A percentile compares a stretch with the other conserved stretches of the same genome.
Evolutionary conservation across 2,888 invertebrate species (phyloP).

Genomic region (Coleophora deauratella): DNA sequence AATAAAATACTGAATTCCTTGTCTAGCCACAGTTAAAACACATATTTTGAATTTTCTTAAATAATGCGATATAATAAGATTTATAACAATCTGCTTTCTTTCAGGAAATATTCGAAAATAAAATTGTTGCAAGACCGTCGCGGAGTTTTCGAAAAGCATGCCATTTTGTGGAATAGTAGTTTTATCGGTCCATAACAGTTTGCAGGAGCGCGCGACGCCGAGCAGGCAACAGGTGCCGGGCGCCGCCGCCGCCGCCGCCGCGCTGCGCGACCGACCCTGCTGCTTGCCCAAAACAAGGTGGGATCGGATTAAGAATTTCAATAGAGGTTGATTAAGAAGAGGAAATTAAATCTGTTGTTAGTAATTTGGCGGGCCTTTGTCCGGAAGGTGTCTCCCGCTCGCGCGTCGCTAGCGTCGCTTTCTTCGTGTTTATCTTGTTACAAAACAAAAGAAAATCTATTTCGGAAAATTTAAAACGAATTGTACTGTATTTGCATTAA

Average conservation of each 20-base stretch:
- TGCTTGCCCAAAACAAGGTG: slow-evolving; percentile 17
- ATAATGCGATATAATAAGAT: too few species aligned
- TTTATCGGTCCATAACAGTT: slow-evolving; percentile 56
- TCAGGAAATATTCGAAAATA: too few species aligned
- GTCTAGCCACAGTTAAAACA: too few species aligned
- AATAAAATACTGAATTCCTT: too few species aligned
- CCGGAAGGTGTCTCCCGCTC: neutral
- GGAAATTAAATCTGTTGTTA: slow-evolving; percentile 49
- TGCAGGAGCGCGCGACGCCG: slow-evolving; percentile 16
- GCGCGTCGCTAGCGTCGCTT: neutral
- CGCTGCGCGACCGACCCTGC: slow-evolving; percentile 21
- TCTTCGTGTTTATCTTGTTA: too few species aligned
- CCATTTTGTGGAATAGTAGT: slow-evolving; percentile 42
- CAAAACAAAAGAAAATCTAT: too few species aligned
- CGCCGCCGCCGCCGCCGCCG: slow-evolving; percentile 22
- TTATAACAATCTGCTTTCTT: too few species aligned
- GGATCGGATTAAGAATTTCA: slow-evolving; percentile 7
- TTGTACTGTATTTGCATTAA: too few species aligned
- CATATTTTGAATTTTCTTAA: too few species aligned
- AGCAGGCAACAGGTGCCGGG: slow-evolving; percentile 68
- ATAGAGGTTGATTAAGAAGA: slow-evolving; percentile 28
- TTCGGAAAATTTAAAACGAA: too few species aligned
- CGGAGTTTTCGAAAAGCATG: slow-evolving; percentile 30
- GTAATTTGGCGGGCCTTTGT: slow-evolving; percentile 34
- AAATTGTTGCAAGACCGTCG: slow-evolving; percentile 27